Evolutionary conservation across 2,888 invertebrate species (phyloP), one percentile per base, ranked within the genome.

Genomic region (Diachrysia chrysitis): DNA sequence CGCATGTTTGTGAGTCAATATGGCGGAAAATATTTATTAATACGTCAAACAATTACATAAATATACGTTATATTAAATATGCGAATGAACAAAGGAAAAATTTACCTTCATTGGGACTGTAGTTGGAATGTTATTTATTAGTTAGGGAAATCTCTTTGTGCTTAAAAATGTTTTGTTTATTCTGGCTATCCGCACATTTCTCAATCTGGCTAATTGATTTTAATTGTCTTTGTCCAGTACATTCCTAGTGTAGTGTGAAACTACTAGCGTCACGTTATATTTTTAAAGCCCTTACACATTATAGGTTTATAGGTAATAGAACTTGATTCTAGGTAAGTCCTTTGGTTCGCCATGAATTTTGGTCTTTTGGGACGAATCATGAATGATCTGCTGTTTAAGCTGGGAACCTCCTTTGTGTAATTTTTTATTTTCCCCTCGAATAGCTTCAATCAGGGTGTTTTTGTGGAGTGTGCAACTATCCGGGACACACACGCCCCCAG

Each of bases 21-120:
- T 51, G 10, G 10, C 10, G 19, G 19, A 12, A 9, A 6, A n/a
- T 42, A 19, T 48, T 48, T 48, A 51, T 21, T 21, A 51, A 51
- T 51, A 51, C 19, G 48, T 51, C 48, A 51, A 51, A 51, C 48
- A 51, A 51, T 51, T 21, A 12, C 48, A 21, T 51, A 19, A 5
- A 19, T 12, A 48, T 19, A 19, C 10, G 17, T 9, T 51, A n/a
- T 21, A 19, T 51, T 10, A 19, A 17, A 19, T 51, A 12, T 12
- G 10, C 17, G 46, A 17, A 7, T 0, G 21, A 19, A 19, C 48
- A 51, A 19, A 51, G 48, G n/a, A 42, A 42, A 42, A 42, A n/a
- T 42, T 42, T 42, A n/a, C n/a, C 42, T 42, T n/a, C n/a, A 42
- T 42, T n/a, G 42, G n/a, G 42, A 42, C 0, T n/a, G n/a, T n/a